These are phyloP conservation scores for Pao palembangensis DNA, from an alignment of 2,113 vertebrate genomes.

Conservation along the genomic window DNA sequence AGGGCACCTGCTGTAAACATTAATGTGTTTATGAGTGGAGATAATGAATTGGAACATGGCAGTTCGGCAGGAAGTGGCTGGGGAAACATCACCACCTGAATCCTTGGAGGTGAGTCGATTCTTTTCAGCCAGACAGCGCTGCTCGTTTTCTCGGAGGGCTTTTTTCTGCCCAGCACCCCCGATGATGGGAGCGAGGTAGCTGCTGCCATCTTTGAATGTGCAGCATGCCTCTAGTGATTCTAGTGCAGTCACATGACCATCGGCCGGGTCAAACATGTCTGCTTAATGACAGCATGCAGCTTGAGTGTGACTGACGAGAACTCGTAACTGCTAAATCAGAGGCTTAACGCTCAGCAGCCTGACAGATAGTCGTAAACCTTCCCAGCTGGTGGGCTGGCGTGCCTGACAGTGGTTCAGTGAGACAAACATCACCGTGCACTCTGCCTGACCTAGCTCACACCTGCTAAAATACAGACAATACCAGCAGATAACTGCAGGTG, in stretches of 20 bases:
- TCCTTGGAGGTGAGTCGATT: conserved; percentile 41
- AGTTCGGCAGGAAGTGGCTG: conserved; percentile 33
- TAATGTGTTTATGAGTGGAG: conserved; percentile 65
- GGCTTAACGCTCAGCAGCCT: conserved; percentile 30
- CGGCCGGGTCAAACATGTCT: no score
- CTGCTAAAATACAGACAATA: conserved; percentile 47
- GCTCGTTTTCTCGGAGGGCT: no score
- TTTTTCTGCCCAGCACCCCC: no score
- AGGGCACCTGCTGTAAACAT: conserved; percentile 70
- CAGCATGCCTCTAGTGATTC: no score
- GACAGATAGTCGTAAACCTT: conserved; percentile 51
- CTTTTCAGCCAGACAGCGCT: neutral
- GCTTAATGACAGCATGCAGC: neutral
- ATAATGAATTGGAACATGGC: conserved; percentile 44
- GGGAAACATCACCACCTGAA: conserved; percentile 39
- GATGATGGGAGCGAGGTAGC: no score
- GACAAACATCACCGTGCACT: conserved; percentile 64
- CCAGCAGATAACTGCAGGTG: conserved; percentile 41
- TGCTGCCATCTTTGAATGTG: no score
- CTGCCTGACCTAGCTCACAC: conserved; percentile 60
- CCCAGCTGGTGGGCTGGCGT: conserved; percentile 58
- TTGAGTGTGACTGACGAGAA: conserved; percentile 44
- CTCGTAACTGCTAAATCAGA: conserved; percentile 41
- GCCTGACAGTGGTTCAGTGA: conserved; percentile 49
- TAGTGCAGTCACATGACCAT: no score